Percentiles rank a stretch among this genome's conserved stretches.
phyloP scores from a whole-genome alignment of 1,140 invertebrate species.

The Eriosoma lanigerum region DNA sequence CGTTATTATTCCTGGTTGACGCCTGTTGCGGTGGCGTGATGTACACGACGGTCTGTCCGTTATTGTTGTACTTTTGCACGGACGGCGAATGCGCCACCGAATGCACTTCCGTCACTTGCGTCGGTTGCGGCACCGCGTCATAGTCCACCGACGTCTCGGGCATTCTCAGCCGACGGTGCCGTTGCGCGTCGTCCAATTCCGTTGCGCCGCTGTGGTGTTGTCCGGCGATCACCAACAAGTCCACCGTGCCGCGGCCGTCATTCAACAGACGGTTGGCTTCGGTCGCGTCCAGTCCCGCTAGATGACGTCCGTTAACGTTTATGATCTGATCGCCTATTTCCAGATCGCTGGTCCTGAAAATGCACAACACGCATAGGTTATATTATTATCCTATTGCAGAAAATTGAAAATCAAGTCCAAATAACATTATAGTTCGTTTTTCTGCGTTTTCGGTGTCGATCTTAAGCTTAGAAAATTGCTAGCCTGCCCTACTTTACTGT shows the following conservation, averaged over 20 bases:
- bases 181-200: too few relatives aligned
- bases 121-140: neutral
- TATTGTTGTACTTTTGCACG: conserved; percentile 28
- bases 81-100: neutral
- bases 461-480: too few relatives aligned
- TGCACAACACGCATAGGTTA: too few relatives aligned
- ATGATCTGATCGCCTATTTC: conserved; percentile 79
- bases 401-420: too few relatives aligned
- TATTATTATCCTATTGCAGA: too few relatives aligned
- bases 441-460: too few relatives aligned
- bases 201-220: conserved; percentile 53
- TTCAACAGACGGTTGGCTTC: conserved; percentile 74
- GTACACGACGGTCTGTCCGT: neutral
- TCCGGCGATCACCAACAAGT: conserved; percentile 58
- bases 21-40: conserved; percentile 52
- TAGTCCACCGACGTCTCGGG: conserved; percentile 59
- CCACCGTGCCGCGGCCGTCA: conserved; percentile 68
- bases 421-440: too few relatives aligned
- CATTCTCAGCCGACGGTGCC: conserved; percentile 63
- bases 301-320: conserved; percentile 76
- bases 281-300: conserved; percentile 73
- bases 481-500: too few relatives aligned
- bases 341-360: conserved; percentile 71
- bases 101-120: too few relatives aligned
- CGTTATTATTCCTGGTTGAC: conserved; percentile 63